These are phyloP conservation scores for Cacatua alba DNA, from an alignment of 2,113 vertebrate genomes.

Conservation along the genomic window DNA sequence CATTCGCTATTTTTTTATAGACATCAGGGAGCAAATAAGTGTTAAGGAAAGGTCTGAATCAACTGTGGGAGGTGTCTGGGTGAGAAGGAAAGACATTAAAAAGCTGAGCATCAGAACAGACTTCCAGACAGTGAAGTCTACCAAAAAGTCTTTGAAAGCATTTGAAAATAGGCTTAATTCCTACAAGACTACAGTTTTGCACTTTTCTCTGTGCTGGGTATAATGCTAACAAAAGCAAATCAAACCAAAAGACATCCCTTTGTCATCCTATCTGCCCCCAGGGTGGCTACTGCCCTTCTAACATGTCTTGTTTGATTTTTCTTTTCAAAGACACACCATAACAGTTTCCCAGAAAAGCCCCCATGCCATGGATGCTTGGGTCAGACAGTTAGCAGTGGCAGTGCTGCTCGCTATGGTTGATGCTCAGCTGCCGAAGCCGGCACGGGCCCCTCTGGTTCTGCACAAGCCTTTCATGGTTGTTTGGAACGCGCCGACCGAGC, in stretches of 20 bases:
- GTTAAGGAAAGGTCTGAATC: not conserved
- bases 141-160: not conserved
- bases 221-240: not conserved
- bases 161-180: not conserved
- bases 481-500: conserved; percentile 88
- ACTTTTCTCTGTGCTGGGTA: accelerated
- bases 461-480: conserved; percentile 85
- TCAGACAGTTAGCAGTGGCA: not conserved
- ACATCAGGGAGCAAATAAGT: not conserved
- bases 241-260: not conserved
- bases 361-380: conserved; percentile 61
- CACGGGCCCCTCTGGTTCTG: conserved; percentile 75
- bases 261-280: not conserved
- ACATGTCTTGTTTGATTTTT: not conserved
- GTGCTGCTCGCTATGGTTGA: not conserved
- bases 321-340: conserved; percentile 2
- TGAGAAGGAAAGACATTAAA: not conserved
- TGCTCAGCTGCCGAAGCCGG: conserved; percentile 65
- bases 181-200: not conserved
- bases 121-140: not conserved
- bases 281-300: not conserved
- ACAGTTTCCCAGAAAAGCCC: not conserved
- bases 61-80: not conserved
- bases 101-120: not conserved
- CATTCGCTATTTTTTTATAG: not conserved